Percentiles rank a stretch among this genome's conserved stretches.
phyloP scores from a whole-genome alignment of 2,113 vertebrate genomes.

The Lethenteron reissneri region DNA sequence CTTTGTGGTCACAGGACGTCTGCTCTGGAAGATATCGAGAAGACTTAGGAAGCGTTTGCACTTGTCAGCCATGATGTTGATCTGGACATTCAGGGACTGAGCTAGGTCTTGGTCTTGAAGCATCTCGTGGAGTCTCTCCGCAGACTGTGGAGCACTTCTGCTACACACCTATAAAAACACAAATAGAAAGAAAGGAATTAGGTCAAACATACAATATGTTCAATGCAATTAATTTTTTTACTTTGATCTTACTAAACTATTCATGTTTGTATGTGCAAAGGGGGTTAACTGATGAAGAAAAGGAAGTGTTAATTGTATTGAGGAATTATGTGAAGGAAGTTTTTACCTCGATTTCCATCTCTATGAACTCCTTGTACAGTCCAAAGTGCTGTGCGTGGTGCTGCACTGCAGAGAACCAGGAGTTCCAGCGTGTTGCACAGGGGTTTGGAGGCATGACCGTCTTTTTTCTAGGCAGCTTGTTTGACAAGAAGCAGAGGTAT shows the following conservation, averaged over 20 bases:
- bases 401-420: not conserved
- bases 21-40: conserved; percentile 13
- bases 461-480: not conserved
- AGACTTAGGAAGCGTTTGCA: conserved; percentile 10
- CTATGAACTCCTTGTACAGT: not conserved
- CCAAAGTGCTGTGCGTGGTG: not conserved
- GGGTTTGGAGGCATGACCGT: conserved; percentile 11
- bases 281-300: too few species aligned
- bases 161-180: conserved; percentile 9
- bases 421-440: conserved; percentile 10
- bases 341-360: conserved; percentile 4
- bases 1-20: too few species aligned
- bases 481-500: too few species aligned
- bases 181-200: not conserved
- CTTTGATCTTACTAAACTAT: too few species aligned
- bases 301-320: too few species aligned
- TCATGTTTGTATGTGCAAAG: too few species aligned
- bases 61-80: conserved; percentile 12
- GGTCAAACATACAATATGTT: too few species aligned
- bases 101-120: conserved; percentile 1
- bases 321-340: too few species aligned
- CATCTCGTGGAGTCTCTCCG: conserved; percentile 11
- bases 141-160: conserved; percentile 7
- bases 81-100: conserved; percentile 9
- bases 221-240: too few species aligned